Evolutionary conservation across 2,888 invertebrate species (phyloP).

Genomic region (Alentia gelatinosa): DNA sequence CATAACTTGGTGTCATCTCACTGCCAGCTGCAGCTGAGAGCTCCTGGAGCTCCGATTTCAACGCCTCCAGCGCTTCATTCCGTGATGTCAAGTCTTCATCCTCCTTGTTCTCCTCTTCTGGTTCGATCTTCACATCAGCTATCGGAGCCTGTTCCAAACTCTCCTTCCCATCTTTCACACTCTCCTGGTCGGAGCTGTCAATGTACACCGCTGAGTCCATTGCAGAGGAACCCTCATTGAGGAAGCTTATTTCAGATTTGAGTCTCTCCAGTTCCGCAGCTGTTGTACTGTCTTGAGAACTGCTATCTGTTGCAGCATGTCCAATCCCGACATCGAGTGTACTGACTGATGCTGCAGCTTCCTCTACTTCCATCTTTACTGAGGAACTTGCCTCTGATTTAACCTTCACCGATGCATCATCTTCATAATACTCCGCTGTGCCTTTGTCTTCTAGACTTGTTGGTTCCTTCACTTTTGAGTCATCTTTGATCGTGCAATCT

Average conservation of each 20-base stretch:
- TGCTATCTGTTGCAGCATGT: slow-evolving; percentile 11
- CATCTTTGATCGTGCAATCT: not conserved
- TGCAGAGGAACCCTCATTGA: slow-evolving; percentile 42
- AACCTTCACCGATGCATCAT: not conserved
- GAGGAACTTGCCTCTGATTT: not conserved
- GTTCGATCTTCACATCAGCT: not conserved
- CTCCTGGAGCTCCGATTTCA: not conserved
- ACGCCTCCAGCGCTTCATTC: slow-evolving; percentile 21
- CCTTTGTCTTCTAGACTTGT: not conserved
- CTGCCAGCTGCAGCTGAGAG: slow-evolving; percentile 32
- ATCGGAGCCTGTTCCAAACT: not conserved
- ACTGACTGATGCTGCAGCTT: not conserved
- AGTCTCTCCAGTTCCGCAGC: slow-evolving; percentile 41
- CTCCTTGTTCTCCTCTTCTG: slow-evolving; percentile 42
- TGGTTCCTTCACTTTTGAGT: not conserved
- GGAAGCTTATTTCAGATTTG: slow-evolving; percentile 43
- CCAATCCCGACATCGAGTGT: not conserved
- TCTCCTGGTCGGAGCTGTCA: not conserved
- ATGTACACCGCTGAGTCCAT: not conserved
- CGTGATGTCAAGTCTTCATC: slow-evolving; percentile 15
- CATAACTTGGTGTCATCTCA: not conserved
- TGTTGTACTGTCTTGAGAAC: slow-evolving; percentile 49
- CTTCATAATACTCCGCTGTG: not conserved
- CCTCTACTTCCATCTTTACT: not conserved
- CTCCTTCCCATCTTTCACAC: not conserved